A percentile compares a stretch with the other conserved stretches of the same genome.
phyloP scores from a whole-genome alignment of 1,140 invertebrate genomes.

The Ylistrum balloti region DNA sequence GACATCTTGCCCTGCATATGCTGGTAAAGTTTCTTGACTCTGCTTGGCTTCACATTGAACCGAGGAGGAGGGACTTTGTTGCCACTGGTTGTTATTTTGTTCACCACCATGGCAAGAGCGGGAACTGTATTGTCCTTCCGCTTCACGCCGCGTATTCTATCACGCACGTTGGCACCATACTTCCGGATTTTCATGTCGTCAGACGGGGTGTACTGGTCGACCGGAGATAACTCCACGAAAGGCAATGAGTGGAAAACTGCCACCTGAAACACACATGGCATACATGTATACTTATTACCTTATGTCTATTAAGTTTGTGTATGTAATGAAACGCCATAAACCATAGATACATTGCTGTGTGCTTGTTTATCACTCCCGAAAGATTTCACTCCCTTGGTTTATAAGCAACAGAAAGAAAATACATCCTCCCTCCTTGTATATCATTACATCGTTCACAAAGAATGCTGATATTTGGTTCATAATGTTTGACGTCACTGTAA shows the following conservation, averaged over 20 bases:
- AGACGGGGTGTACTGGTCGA: slow-evolving; percentile 41
- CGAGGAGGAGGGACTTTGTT: background rate
- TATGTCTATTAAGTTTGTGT: too few relatives aligned
- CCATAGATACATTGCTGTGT: too few relatives aligned
- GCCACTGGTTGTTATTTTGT: slow-evolving; percentile 53
- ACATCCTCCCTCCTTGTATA: too few relatives aligned
- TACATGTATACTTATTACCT: too few relatives aligned
- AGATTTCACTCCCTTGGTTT: too few relatives aligned
- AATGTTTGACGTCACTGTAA: too few relatives aligned
- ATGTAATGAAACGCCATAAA: too few relatives aligned
- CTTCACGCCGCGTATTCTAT: slow-evolving; percentile 51
- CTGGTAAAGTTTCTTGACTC: background rate
- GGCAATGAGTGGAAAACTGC: slow-evolving; percentile 68
- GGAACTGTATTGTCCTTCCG: slow-evolving; percentile 57
- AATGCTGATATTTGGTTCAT: too few relatives aligned
- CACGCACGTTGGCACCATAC: slow-evolving; percentile 53
- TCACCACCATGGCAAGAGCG: slow-evolving; percentile 56
- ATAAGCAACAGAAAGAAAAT: too few relatives aligned
- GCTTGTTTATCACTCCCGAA: too few relatives aligned
- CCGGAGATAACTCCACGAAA: slow-evolving; percentile 64
- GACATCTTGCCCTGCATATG: background rate
- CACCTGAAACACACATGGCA: slow-evolving; percentile 55
- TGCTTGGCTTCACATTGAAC: background rate
- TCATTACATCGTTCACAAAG: too few relatives aligned
- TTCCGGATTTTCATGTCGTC: slow-evolving; percentile 57